phyloP scores from a whole-genome alignment of 2,888 invertebrate species.

The Torymus texanus region DNA sequence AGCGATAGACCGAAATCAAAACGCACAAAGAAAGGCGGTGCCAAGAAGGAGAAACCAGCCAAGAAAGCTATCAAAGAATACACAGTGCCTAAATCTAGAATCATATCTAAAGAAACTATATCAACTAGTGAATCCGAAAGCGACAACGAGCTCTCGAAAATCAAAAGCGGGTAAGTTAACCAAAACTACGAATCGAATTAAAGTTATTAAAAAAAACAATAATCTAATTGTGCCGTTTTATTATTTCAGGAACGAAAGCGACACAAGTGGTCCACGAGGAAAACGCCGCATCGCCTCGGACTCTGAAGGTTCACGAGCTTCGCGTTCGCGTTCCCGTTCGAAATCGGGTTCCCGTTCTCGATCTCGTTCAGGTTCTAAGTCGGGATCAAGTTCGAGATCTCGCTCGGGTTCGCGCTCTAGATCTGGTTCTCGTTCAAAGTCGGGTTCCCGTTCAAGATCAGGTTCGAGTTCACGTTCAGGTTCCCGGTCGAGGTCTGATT shows the following conservation, averaged over 20 bases:
- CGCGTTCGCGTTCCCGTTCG: slow-evolving; percentile 67
- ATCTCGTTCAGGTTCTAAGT: slow-evolving; percentile 63
- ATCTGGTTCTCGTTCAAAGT: slow-evolving; percentile 68
- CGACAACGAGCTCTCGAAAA: slow-evolving; percentile 80
- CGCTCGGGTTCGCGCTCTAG: slow-evolving; percentile 69
- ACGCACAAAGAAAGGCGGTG: slow-evolving; percentile 78
- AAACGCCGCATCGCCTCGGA: slow-evolving; percentile 81
- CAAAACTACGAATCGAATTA: no score
- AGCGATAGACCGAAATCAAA: slow-evolving; percentile 82
- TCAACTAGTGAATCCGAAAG: slow-evolving; percentile 91
- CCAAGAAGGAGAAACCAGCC: slow-evolving; percentile 77
- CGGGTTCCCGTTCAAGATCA: slow-evolving; percentile 62
- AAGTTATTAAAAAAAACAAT: no score
- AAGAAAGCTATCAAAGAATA: slow-evolving; percentile 80
- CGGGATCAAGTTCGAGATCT: slow-evolving; percentile 71
- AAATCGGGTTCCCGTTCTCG: slow-evolving; percentile 70
- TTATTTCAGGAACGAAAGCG: slow-evolving; percentile 72
- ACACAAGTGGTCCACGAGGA: slow-evolving; percentile 74
- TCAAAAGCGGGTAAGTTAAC: slow-evolving; percentile 77
- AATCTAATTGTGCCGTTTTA: no score
- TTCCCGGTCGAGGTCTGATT: slow-evolving; percentile 54
- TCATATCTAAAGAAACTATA: slow-evolving; percentile 95
- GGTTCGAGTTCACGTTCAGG: slow-evolving; percentile 67
- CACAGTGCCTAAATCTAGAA: slow-evolving; percentile 89
- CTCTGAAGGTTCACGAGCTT: slow-evolving; percentile 78